phyloP scores from a whole-genome alignment of 2,797 vertebrate genomes.

The Melanotaenia nigrans region DNA sequence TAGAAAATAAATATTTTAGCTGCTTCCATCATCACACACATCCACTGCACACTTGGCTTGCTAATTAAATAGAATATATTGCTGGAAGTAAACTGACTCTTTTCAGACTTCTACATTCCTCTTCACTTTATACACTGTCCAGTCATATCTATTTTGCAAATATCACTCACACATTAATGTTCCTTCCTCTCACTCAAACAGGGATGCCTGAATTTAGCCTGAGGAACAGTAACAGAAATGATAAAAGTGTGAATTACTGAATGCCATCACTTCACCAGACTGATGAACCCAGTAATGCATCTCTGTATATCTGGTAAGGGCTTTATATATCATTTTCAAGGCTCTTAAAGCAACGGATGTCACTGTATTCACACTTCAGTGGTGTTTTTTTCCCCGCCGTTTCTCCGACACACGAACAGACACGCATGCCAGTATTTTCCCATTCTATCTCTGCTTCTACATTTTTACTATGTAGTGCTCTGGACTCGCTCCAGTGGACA shows the following conservation, averaged over 20 bases:
- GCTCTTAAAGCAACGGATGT: constrained; percentile 1
- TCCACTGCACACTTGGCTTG: not conserved
- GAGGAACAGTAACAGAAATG: not conserved
- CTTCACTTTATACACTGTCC: not conserved
- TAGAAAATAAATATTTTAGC: not conserved
- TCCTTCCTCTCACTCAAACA: not conserved
- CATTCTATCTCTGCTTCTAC: constrained; percentile 53
- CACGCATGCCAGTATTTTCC: constrained; percentile 37
- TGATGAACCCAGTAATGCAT: not conserved
- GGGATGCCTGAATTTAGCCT: not conserved
- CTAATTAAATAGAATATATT: too few relatives aligned
- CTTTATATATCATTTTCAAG: constrained; percentile 29
- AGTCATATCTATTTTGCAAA: not conserved
- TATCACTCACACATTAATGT: not conserved
- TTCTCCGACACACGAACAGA: not conserved
- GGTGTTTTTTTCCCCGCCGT: not conserved
- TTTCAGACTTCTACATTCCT: not conserved
- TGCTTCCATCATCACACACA: not conserved
- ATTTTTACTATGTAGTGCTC: constrained; percentile 52
- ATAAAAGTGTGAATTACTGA: not conserved
- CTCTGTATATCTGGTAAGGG: not conserved
- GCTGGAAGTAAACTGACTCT: not conserved
- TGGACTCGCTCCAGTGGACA: constrained; percentile 61
- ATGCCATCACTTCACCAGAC: not conserved
- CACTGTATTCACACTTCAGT: constrained; percentile 21